Percentiles rank a stretch among this genome's conserved stretches.
phyloP scores from a whole-genome alignment of 2,113 vertebrate species.

The Burhinus bistriatus region DNA sequence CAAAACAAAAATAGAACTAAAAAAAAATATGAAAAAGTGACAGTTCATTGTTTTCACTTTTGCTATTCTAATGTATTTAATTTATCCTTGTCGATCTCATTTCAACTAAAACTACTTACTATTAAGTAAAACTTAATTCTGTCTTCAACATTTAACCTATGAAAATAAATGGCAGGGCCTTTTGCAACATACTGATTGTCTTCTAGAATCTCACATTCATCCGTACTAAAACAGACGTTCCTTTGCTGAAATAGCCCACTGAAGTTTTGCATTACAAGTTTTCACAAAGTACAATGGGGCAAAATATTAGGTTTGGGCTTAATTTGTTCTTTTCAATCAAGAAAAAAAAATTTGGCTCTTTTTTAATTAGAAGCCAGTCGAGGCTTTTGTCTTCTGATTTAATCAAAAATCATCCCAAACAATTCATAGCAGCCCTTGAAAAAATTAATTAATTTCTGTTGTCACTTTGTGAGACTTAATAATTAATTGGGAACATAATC shows the following conservation, averaged over 20 bases:
- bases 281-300: not conserved
- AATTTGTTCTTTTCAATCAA: not conserved
- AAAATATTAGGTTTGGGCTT: not conserved
- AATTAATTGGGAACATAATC: not conserved
- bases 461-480: not conserved
- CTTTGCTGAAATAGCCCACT: not conserved
- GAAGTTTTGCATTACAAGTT: not conserved
- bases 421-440: not conserved
- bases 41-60: not conserved
- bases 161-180: not conserved
- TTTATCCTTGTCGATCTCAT: not conserved
- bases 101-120: not conserved
- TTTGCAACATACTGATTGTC: not conserved
- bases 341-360: not conserved
- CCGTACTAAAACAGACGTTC: rapidly evolving
- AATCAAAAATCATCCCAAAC: not conserved
- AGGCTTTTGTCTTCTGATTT: not conserved
- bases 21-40: not conserved
- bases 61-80: not conserved
- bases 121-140: not conserved
- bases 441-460: not conserved
- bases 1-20: not conserved
- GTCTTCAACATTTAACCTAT: not conserved
- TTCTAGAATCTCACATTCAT: not conserved
- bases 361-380: not conserved